phyloP scores from a whole-genome alignment of 2,888 invertebrate genomes.

The Luperina nickerlii region DNA sequence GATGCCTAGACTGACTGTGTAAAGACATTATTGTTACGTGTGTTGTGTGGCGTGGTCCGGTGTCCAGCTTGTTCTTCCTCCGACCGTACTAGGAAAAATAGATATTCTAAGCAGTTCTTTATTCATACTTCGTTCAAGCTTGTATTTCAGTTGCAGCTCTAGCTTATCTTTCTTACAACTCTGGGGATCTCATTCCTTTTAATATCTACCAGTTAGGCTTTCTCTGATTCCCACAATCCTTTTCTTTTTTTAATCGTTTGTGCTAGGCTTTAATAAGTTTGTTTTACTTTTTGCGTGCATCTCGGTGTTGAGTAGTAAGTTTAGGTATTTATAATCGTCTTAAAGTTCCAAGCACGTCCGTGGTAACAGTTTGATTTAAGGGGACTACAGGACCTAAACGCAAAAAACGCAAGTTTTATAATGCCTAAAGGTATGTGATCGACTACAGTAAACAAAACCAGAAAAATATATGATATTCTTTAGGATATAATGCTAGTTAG shows the following conservation, averaged over 20 bases:
- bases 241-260: background rate
- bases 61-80: slow-evolving; percentile 7
- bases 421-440: too few species aligned
- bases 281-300: background rate
- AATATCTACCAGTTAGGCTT: background rate
- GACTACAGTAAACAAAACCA: too few species aligned
- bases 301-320: slow-evolving; percentile 3
- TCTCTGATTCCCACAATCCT: too few species aligned
- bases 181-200: background rate
- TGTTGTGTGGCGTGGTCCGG: slow-evolving; percentile 42
- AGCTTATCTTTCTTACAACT: background rate
- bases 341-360: background rate
- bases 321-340: slow-evolving; percentile 25
- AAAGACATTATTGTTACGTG: slow-evolving; percentile 26
- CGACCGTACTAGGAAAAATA: background rate
- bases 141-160: background rate
- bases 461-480: too few species aligned
- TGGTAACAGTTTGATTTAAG: background rate
- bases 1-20: slow-evolving; percentile 45
- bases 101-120: background rate
- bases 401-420: too few species aligned
- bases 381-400: too few species aligned
- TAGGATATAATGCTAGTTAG: too few species aligned
- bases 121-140: background rate
- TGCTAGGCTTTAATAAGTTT: background rate